Percentiles rank a stretch among this genome's conserved stretches.
These are phyloP conservation scores for Lamellibrachia luymesi DNA, from an alignment of 1,140 invertebrate species.

Conservation along the genomic window DNA sequence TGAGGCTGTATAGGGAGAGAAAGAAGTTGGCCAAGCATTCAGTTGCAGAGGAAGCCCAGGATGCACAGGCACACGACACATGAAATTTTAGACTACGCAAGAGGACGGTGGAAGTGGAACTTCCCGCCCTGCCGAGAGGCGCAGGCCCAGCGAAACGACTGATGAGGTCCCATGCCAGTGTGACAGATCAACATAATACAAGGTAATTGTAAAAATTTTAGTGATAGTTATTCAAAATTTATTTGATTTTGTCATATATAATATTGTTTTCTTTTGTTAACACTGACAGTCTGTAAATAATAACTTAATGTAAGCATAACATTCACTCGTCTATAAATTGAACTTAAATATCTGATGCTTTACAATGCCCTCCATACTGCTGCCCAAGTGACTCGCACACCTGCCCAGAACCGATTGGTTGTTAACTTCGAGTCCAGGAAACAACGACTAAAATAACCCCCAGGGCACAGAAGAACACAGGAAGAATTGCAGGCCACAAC, in stretches of 20 bases:
- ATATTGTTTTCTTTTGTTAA: background rate
- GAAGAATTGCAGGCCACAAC: background rate
- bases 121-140: no score
- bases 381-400: background rate
- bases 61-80: background rate
- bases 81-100: background rate
- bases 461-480: background rate
- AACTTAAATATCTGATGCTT: background rate
- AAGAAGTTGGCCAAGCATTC: no score
- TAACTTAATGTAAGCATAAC: background rate
- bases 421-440: background rate
- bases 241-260: background rate
- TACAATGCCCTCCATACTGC: background rate
- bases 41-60: background rate
- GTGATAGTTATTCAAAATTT: background rate
- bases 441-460: background rate
- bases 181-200: background rate
- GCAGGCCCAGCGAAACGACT: background rate
- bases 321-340: background rate
- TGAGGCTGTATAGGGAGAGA: no score
- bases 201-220: background rate
- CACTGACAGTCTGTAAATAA: background rate
- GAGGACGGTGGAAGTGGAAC: background rate
- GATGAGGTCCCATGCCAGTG: background rate
- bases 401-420: background rate